A percentile compares a stretch with the other conserved stretches of the same genome.
phyloP scores from a whole-genome alignment of 2,888 invertebrate species.

The Neoitamus cyanurus region DNA sequence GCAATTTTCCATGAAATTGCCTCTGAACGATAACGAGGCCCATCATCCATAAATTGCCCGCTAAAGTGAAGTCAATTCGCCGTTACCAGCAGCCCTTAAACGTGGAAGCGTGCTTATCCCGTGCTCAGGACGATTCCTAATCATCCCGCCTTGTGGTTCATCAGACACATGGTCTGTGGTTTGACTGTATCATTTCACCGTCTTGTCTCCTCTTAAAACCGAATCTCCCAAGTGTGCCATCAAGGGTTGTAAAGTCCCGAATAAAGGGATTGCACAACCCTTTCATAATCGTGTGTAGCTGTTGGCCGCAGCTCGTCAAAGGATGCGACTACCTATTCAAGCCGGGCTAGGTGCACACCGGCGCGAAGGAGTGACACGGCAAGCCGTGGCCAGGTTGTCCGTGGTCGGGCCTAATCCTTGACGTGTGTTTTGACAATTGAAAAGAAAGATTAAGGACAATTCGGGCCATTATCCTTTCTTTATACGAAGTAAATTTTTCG shows the following conservation, averaged over 20 bases:
- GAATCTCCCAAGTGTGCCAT: not conserved
- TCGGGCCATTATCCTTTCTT: conserved; percentile 33
- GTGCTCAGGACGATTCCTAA: conserved; percentile 40
- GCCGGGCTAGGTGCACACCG: not conserved
- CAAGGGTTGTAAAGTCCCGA: conserved; percentile 4
- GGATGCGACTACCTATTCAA: conserved; percentile 27
- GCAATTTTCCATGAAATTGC: not conserved
- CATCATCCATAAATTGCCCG: not conserved
- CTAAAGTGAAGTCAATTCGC: not conserved
- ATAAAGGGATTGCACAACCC: conserved; percentile 33
- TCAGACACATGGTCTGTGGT: conserved; percentile 40
- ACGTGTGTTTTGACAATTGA: conserved; percentile 55
- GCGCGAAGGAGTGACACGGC: not conserved
- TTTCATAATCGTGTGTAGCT: conserved; percentile 17
- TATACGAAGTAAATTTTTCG: conserved; percentile 29
- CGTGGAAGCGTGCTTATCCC: conserved; percentile 51
- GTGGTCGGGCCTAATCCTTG: conserved; percentile 44
- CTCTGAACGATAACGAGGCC: not conserved
- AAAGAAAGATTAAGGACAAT: conserved; percentile 52
- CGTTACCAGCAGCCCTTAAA: not conserved
- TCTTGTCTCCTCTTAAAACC: conserved; percentile 42
- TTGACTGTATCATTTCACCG: not conserved
- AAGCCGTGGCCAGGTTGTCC: not conserved
- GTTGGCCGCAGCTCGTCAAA: not conserved
- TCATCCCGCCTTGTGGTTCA: conserved; percentile 47